Conservation (phyloP, 1,140 invertebrate genomes). For the Camponotus vicinus region DNA sequence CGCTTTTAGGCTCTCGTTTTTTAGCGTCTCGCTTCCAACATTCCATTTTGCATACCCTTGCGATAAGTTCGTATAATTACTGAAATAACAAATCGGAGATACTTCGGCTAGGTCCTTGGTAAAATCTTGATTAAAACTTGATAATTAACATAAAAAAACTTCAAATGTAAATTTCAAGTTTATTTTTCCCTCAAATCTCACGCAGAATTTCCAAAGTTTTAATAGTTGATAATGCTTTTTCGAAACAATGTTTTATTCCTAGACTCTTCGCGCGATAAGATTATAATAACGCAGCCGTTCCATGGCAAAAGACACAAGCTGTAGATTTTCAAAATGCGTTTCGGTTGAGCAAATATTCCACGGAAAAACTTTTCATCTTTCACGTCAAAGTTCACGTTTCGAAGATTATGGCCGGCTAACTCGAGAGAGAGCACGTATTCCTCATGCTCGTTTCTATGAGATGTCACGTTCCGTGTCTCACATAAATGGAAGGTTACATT, state of each 20-base stretch:
- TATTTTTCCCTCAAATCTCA: not conserved
- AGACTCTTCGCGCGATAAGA: not conserved
- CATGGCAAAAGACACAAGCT: not conserved
- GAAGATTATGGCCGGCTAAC: slow-evolving; percentile 21
- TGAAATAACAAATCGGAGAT: not conserved
- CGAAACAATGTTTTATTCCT: not conserved
- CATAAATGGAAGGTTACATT: slow-evolving; percentile 14
- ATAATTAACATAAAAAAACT: not conserved
- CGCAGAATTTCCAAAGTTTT: not conserved
- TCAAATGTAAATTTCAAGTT: not conserved
- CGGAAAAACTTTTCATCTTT: slow-evolving; percentile 5
- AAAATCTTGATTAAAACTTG: not conserved
- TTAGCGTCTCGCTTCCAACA: not conserved
- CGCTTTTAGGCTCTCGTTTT: not conserved
- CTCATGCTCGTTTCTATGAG: slow-evolving; percentile 22
- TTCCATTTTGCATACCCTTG: not conserved
- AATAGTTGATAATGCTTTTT: not conserved
- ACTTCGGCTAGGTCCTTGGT: no score
- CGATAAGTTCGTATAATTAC: not conserved
- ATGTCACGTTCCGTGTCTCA: slow-evolving; percentile 21
- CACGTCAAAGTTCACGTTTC: not conserved
- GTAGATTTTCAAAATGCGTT: slow-evolving; percentile 24
- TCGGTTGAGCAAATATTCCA: not conserved
- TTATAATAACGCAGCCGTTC: slow-evolving; percentile 1
- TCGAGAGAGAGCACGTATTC: slow-evolving; percentile 33